Conservation (phyloP, 2,888 invertebrate genomes). For the Lathronympha strigana region DNA sequence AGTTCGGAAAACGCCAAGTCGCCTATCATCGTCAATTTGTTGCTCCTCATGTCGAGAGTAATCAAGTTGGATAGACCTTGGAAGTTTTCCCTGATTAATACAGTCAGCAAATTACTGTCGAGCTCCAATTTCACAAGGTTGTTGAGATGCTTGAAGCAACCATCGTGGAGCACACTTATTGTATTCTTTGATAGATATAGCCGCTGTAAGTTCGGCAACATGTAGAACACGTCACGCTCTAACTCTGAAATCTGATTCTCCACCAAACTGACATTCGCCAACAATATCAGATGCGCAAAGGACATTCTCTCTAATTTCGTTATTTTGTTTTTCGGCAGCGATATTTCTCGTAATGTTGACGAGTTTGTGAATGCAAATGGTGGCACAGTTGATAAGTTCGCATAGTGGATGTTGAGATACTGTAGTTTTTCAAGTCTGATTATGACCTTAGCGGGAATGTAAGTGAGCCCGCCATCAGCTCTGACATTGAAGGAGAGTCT, state of each 20-base stretch:
- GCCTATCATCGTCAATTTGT: conserved; percentile 91
- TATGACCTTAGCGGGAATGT: conserved; percentile 89
- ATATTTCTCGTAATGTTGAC: conserved; percentile 87
- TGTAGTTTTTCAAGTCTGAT: conserved; percentile 87
- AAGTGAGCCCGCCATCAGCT: conserved; percentile 87
- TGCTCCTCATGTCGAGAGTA: conserved; percentile 89
- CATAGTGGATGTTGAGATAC: conserved; percentile 88
- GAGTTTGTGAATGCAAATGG: conserved; percentile 91
- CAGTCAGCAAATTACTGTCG: conserved; percentile 89
- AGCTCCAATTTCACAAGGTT: conserved; percentile 92
- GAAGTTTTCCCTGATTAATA: conserved; percentile 90
- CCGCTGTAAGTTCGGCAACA: conserved; percentile 88
- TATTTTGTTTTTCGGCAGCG: conserved; percentile 89
- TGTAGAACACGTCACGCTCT: conserved; percentile 89
- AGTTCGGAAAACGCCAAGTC: conserved; percentile 92
- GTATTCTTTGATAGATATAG: conserved; percentile 93
- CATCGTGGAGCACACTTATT: conserved; percentile 92
- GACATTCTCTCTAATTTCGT: conserved; percentile 87
- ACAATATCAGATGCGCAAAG: conserved; percentile 89
- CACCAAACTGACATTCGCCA: conserved; percentile 88
- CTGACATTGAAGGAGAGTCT: conserved; percentile 89
- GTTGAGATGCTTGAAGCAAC: conserved; percentile 90
- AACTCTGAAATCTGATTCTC: conserved; percentile 91
- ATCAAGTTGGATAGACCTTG: conserved; percentile 89
- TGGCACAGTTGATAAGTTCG: conserved; percentile 87